Percentiles rank a stretch among this genome's conserved stretches.
Conservation (phyloP, 1,140 invertebrate genomes). For the Hyphantria cunea region DNA sequence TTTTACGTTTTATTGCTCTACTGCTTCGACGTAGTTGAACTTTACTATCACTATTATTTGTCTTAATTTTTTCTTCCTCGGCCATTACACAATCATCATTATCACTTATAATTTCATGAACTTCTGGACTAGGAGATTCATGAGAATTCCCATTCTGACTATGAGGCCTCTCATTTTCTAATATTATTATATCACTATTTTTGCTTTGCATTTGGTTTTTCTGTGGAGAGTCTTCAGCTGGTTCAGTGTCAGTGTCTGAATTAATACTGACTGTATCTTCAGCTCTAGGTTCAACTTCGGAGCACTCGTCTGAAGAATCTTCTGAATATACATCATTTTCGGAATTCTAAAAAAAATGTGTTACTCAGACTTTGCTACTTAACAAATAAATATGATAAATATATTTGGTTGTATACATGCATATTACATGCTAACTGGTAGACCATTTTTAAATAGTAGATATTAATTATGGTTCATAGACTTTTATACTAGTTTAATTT, state of each 20-base stretch:
- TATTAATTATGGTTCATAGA: no score
- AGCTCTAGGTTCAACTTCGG: constrained; percentile 37
- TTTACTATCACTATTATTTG: constrained; percentile 39
- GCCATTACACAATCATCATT: constrained; percentile 48
- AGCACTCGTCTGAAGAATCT: constrained; percentile 43
- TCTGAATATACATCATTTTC: constrained; percentile 39
- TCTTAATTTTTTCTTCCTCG: constrained; percentile 47
- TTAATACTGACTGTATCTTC: constrained; percentile 54
- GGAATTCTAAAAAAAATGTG: constrained; percentile 41
- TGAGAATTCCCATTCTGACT: constrained; percentile 43
- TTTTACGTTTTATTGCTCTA: constrained; percentile 85
- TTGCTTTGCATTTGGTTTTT: constrained; percentile 43
- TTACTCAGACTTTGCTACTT: neutral
- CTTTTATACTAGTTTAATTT: no score
- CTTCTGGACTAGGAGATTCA: constrained; percentile 43
- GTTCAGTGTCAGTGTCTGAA: constrained; percentile 49
- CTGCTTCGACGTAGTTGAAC: constrained; percentile 84
- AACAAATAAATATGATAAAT: no score
- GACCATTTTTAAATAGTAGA: no score
- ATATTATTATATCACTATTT: constrained; percentile 41
- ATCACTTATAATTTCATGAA: constrained; percentile 56
- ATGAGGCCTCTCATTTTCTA: constrained; percentile 39
- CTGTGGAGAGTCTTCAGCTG: constrained; percentile 45
- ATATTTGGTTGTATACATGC: no score
- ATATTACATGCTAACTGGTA: no score